Evolutionary conservation across 2,888 invertebrate species (phyloP), one percentile per base, ranked within the genome.

Genomic region (Platycnemis pennipes): DNA sequence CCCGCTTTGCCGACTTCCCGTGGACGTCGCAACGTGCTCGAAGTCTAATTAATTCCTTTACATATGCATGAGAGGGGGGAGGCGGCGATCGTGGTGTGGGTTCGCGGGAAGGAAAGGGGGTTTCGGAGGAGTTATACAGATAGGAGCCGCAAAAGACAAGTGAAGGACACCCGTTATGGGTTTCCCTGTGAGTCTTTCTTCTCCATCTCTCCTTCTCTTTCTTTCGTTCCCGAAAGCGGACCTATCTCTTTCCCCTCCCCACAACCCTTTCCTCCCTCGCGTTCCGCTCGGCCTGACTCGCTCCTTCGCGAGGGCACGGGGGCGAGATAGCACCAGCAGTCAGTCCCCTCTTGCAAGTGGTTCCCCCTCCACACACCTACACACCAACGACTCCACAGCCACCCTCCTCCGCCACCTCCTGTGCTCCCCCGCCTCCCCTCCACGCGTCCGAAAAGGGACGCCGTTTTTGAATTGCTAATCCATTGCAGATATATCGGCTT

Each of bases 381-480:
- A 19, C 53, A 31, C 31, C 91, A 46, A n/a, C n/a, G n/a, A 11
- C 37, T 26, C 77, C 13, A 77, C 77, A 8, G 11, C n/a, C n/a
- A 37, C 45, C 45, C 11, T 46, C 26, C 45, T 45, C 44, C 63
- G 19, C 42, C 44, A n/a, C 69, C 91, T n/a, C n/a, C n/a, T n/a
- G n/a, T n/a, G n/a, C 91, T 44, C 63, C 44, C 46, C 49, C 56
- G 19, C 46, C 45, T 37, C 49, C 89, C 56, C 56, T 56, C 7
- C 37, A 42, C 19, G 44, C 63, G 26, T 91, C 91, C 63, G 44
- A 91, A 63, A n/a, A 56, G 56, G 91, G 44, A 63, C 91, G 56
- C 69, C 91, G 56, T 91, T 91, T 91, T 91, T 91, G 91, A 91
- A 91, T 91, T 91, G 91, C 91, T 91, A 91, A 91, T 91, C 91